Percentiles rank a stretch among this genome's conserved stretches.
Conservation (phyloP, 2,113 vertebrate genomes). For the Dissostichus mawsoni region DNA sequence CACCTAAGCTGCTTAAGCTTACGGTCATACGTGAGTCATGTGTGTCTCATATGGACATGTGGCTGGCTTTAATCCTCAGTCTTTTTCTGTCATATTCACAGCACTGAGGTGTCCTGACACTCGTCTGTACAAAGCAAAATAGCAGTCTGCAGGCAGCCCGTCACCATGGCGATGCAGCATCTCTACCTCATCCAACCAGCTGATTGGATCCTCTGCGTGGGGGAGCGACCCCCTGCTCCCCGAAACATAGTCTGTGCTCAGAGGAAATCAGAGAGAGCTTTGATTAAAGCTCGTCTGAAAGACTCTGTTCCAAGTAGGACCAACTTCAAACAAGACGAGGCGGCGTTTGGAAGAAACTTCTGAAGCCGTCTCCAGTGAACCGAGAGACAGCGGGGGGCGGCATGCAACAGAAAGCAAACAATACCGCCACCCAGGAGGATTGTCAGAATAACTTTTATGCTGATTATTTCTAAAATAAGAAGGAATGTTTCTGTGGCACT, state of each 20-base stretch:
- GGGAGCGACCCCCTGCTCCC: constrained; percentile 46
- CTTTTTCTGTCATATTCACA: constrained; percentile 31
- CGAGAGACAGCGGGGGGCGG: constrained; percentile 18
- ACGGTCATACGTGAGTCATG: constrained; percentile 1
- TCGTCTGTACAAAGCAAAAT: constrained; percentile 54
- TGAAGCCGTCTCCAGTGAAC: constrained; percentile 41
- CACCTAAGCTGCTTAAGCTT: constrained; percentile 28
- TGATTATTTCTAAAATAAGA: constrained; percentile 43
- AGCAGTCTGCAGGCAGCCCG: constrained; percentile 48
- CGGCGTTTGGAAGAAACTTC: constrained; percentile 53
- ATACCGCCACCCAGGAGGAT: constrained; percentile 34
- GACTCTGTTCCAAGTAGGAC: constrained; percentile 39
- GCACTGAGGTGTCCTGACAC: constrained; percentile 29
- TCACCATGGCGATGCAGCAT: constrained; percentile 71
- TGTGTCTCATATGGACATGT: constrained; percentile 32
- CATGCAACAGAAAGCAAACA: constrained; percentile 32
- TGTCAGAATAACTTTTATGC: constrained; percentile 52
- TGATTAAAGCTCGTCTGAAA: constrained; percentile 46
- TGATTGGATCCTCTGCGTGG: constrained; percentile 2
- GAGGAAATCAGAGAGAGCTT: constrained; percentile 38
- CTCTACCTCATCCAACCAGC: constrained; percentile 31
- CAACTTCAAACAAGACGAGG: constrained; percentile 55
- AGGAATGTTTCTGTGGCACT: constrained; percentile 14
- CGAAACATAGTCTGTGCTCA: neutral
- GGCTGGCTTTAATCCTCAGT: constrained; percentile 11